Evolutionary conservation across 2,113 vertebrate genomes (phyloP).

Genomic region (Pogona vitticeps): DNA sequence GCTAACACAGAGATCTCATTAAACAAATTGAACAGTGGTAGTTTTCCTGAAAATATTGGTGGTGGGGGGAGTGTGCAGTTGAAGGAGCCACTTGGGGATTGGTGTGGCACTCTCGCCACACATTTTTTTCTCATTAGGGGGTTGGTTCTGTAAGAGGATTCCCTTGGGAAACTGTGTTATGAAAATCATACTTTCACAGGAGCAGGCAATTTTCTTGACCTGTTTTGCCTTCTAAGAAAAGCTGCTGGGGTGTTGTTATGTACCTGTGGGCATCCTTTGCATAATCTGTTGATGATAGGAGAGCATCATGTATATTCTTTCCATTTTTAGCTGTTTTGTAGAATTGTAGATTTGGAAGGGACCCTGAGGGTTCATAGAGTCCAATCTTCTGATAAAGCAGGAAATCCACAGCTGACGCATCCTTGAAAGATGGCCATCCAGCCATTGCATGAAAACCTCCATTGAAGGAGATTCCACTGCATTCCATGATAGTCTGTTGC

Average conservation of each 20-base stretch:
- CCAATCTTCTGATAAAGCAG: no score
- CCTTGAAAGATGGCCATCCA: no score
- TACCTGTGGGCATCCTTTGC: no score
- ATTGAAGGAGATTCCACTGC: no score
- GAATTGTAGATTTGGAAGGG: no score
- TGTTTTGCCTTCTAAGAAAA: background rate
- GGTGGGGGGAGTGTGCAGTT: conserved; percentile 22
- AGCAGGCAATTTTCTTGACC: background rate
- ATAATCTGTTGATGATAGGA: no score
- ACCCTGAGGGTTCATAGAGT: no score
- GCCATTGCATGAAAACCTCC: no score
- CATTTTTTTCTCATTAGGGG: background rate
- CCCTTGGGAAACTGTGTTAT: conserved; percentile 2
- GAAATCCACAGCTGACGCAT: no score
- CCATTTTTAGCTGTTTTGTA: no score
- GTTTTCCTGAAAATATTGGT: conserved; percentile 46
- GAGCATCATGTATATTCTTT: no score
- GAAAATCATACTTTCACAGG: background rate
- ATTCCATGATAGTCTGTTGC: no score
- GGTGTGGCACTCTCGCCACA: background rate
- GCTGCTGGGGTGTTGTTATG: background rate
- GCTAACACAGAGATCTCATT: conserved; percentile 71
- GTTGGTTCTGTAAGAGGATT: background rate
- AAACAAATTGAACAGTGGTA: conserved; percentile 56
- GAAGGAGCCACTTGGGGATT: conserved; percentile 16